Evolutionary conservation across 2,888 invertebrate genomes (phyloP).

Genomic region (Tetrapedia diversipes): DNA sequence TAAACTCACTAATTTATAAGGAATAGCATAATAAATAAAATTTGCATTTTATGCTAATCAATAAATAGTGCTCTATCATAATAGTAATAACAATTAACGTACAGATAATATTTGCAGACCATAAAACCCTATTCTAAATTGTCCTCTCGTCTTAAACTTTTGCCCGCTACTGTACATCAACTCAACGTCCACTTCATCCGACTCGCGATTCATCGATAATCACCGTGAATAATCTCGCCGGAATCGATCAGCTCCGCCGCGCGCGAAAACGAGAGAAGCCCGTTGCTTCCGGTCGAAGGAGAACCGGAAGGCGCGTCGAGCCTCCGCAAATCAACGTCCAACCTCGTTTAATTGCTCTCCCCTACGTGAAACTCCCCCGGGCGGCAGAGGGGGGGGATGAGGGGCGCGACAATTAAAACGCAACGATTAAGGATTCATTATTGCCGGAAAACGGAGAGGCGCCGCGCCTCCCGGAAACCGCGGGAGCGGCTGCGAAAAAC

Average conservation of each 20-base stretch:
- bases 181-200: slow-evolving; percentile 20
- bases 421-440: slow-evolving; percentile 60
- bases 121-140: too few relatives aligned
- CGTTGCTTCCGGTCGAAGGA: not conserved
- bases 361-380: too few relatives aligned
- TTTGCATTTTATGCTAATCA: too few relatives aligned
- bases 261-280: not conserved
- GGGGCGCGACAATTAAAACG: slow-evolving; percentile 58
- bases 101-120: too few relatives aligned
- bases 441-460: slow-evolving; percentile 38
- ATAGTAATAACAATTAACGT: too few relatives aligned
- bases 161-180: too few relatives aligned
- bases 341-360: slow-evolving; percentile 55
- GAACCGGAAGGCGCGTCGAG: slow-evolving; percentile 32
- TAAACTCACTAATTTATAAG: too few relatives aligned
- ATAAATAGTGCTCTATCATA: too few relatives aligned
- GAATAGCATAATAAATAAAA: too few relatives aligned
- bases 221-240: not conserved
- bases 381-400: too few relatives aligned
- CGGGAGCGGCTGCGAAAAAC: slow-evolving; percentile 20
- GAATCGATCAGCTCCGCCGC: not conserved
- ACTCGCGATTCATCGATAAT: slow-evolving; percentile 27
- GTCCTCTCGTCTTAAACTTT: too few relatives aligned
- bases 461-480: slow-evolving; percentile 40
- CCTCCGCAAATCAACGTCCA: slow-evolving; percentile 24